Evolutionary conservation across 2,888 invertebrate genomes (phyloP), one percentile per base, ranked within the genome.

Genomic region (Spilosoma lubricipeda): DNA sequence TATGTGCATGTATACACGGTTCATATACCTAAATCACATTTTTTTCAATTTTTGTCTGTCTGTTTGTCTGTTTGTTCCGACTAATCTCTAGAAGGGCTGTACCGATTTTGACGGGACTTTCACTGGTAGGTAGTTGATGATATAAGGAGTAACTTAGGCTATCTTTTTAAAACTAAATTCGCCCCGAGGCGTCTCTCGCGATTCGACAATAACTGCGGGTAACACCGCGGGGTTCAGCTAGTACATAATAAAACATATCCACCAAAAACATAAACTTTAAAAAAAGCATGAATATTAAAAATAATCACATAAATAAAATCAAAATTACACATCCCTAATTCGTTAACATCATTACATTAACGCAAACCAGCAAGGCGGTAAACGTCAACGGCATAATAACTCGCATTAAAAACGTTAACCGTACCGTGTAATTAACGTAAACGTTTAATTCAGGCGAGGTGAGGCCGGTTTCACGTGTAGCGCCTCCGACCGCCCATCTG

Each of bases 401-500:
- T 70, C 77, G 77, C 75, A 81, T 85, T 84, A 84, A 85, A 85
- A 85, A 85, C 82, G 82, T 80, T 81, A 81, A 85, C 80, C 74
- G 77, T 78, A 81, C 82, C 81, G 86, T 84, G 73, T 85, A 85
- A 87, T 85, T 85, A 83, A 85, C 80, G 83, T 84, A 86, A 87
- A 81, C 85, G 88, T 88, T 88, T 88, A 86, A 87, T 87, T 87
- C 87, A 86, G 85, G 85, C 85, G 79, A 82, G 80, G 82, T 83
- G 85, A 76, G 80, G 80, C 80, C 81, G 77, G 85, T 81, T 85
- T 85, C 85, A 83, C 83, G 85, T 85, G 75, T 83, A 81, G 79
- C 84, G 84, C 80, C 87, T 84, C 85, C 70, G 70, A 63, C 79
- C 84, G 89, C 90, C 91, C 91, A 95, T 95, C 95, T 87, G 95